Base-by-base conservation (phyloP, 2,113 vertebrate genomes). In the Poicephalus meyeri region DNA sequence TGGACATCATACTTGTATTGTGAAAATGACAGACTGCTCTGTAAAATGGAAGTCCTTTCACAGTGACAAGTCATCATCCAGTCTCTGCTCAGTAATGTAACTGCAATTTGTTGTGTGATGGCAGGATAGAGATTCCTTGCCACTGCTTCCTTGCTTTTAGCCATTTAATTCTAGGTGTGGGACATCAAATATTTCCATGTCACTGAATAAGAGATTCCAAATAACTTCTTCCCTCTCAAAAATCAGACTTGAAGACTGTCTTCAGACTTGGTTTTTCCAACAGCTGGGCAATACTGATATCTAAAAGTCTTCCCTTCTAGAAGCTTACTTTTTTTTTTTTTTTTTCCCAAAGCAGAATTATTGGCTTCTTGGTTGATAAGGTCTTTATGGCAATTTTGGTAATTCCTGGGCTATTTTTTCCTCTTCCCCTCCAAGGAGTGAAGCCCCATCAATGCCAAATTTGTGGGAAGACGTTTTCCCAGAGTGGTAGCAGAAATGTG, bases 401-500 rank as follows among this genome's bases (percentile, higher is more conserved):
- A 93, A 92, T 81, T 93, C 66, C 13, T 72, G 72, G 56, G 20
- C 41, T 89, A 7, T 78, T 93, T 72, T 84, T 96, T 73, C 52
- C 39, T 16, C 24, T 90, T 73, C 64, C 85, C n/a, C 95, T 76
- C 89, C n/a, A 96, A 99, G 99, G 99, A 94, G 98, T 99, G 98
- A 99, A 99, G 97, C 99, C 99, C 39, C 99, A 99, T 93, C 98
- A 99, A 92, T 99, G 99, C 93, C 98, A 98, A 81, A 98, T 99
- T 93, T 99, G 99, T 95, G 99, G 99, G 52, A 99, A 99, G 98
- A 99, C 98, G 2, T 99, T 99, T 97, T 99, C 99, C 91, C 99
- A 99, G 97, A 99, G 99, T 37, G 99, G 99, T 79, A 99, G 99
- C 98, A 98, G 99, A 83, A 99, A 99, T 23, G 99, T 99, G 69